Evolutionary conservation across 2,888 invertebrate species (phyloP).

Genomic region (Trachelus tabidus): DNA sequence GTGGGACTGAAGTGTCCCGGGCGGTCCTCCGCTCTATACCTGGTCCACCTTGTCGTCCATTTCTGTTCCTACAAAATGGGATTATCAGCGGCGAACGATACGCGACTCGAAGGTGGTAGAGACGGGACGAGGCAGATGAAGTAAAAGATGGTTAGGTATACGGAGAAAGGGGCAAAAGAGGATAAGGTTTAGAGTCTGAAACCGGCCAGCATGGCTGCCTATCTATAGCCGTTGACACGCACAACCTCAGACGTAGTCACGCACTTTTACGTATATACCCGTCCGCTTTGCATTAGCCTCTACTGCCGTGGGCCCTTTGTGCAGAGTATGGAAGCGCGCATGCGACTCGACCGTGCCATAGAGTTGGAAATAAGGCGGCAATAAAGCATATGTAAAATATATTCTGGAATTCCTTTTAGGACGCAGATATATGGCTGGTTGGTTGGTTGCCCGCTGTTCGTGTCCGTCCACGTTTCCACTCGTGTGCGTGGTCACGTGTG

Average conservation of each 20-base stretch:
- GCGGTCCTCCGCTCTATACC: background rate
- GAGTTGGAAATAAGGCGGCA: slow-evolving; percentile 64
- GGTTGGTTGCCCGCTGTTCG: slow-evolving; percentile 50
- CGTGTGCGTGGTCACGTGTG: slow-evolving; percentile 27
- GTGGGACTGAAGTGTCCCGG: background rate
- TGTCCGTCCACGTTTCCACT: slow-evolving; percentile 29
- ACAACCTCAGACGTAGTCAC: background rate
- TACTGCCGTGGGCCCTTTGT: background rate
- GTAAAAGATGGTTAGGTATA: background rate
- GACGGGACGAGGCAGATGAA: background rate
- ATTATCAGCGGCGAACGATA: slow-evolving; percentile 4
- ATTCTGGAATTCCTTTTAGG: slow-evolving; percentile 67
- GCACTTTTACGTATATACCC: slow-evolving; percentile 1
- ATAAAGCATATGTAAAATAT: slow-evolving; percentile 67
- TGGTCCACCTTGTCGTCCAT: background rate
- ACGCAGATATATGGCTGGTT: slow-evolving; percentile 63
- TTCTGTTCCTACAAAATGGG: slow-evolving; percentile 3
- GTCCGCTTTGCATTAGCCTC: background rate
- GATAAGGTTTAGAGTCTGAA: background rate
- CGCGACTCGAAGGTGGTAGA: background rate
- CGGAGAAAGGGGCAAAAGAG: background rate
- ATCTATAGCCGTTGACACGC: slow-evolving; percentile 1
- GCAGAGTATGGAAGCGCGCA: slow-evolving; percentile 1
- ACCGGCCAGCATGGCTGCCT: background rate
- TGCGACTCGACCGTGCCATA: slow-evolving; percentile 30